A percentile compares a stretch with the other conserved stretches of the same genome.
Evolutionary conservation across 2,113 vertebrate genomes (phyloP).

Genomic region (Cygnus atratus): DNA sequence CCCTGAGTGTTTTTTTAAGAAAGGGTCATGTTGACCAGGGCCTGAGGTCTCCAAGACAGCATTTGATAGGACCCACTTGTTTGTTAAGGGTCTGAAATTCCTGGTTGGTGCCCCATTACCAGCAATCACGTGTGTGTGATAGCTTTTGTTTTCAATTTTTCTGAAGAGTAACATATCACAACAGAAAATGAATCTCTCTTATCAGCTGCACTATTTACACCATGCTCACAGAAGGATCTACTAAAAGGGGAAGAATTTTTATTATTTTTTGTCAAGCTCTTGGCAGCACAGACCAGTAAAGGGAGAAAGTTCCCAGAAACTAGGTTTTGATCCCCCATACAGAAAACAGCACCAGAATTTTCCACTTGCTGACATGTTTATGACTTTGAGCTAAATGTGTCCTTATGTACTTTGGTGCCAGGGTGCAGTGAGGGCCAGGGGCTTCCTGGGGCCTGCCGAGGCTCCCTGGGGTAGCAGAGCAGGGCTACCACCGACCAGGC

Average conservation of each 20-base stretch:
- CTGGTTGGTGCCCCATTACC: slow-evolving; percentile 43
- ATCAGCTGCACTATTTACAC: background rate
- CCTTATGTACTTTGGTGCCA: background rate
- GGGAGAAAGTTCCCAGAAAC: background rate
- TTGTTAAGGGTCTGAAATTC: slow-evolving; percentile 76
- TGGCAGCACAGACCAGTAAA: background rate
- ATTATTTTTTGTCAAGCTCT: background rate
- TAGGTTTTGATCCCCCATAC: background rate
- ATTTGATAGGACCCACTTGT: slow-evolving; percentile 79
- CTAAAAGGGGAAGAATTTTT: background rate
- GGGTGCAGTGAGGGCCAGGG: rapidly evolving
- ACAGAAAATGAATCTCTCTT: background rate
- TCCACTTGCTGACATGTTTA: background rate
- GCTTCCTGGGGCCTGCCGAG: background rate
- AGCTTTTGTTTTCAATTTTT: slow-evolving; percentile 49
- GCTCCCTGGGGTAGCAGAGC: background rate
- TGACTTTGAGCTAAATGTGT: background rate
- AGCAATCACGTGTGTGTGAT: slow-evolving; percentile 72
- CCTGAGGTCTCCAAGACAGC: slow-evolving; percentile 73
- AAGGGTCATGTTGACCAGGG: slow-evolving; percentile 81
- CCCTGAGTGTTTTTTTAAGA: slow-evolving; percentile 79
- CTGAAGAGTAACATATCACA: slow-evolving; percentile 50
- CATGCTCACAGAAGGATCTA: background rate
- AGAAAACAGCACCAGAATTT: background rate
- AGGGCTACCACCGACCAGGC: rapidly evolving